Base-by-base conservation (phyloP, 2,888 invertebrate genomes). In the Petrophora chlorosata region DNA sequence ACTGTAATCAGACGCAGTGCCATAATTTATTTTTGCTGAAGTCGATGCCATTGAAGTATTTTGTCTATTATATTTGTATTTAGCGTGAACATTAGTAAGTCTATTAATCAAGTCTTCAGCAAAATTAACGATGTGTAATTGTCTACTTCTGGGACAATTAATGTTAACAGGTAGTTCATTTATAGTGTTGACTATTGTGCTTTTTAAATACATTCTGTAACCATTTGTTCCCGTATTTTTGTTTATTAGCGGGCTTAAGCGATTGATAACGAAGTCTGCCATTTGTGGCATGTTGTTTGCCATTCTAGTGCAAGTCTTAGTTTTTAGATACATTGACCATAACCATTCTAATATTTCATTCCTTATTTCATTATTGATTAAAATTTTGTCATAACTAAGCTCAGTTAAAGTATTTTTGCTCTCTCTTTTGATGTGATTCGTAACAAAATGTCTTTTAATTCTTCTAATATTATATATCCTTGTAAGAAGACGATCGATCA, bases 401-500 rank as follows among this genome's bases (percentile, higher is more conserved):
- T 36, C 44, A 15, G 28, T 29, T 0, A 29, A 3, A 13, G 29
- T 13, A 38, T 17, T 19, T 25, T 10, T 32, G 9, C 22, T 14
- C 5, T 7, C 3, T 10, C 8, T 36, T 32, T 1, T 16, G 7
- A 13, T 38, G 4, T 23, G 10, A 22, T 19, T 32, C 13, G 4
- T 16, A 5, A 9, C 8, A 3, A 17, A 4, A 17, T 30, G n/a
- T n/a, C n/a, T 2, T 19, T 19, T 2, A 1, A 5, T 5, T 3
- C 8, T 7, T 5, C 8, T 23, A 1, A 23, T 23, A 3, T 44
- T 45, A 35, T 75, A 74, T 0, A 26, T 2, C 40, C 40, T 29
- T n/a, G 45, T n/a, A 16, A 70, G 57, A 2, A 83, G 61, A 14
- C 57, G 65, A n/a, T 70, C 58, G 42, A 54, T 67, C 5, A 83